Conservation (phyloP, 2,888 invertebrate species). For the Pardosa pseudoannulata region DNA sequence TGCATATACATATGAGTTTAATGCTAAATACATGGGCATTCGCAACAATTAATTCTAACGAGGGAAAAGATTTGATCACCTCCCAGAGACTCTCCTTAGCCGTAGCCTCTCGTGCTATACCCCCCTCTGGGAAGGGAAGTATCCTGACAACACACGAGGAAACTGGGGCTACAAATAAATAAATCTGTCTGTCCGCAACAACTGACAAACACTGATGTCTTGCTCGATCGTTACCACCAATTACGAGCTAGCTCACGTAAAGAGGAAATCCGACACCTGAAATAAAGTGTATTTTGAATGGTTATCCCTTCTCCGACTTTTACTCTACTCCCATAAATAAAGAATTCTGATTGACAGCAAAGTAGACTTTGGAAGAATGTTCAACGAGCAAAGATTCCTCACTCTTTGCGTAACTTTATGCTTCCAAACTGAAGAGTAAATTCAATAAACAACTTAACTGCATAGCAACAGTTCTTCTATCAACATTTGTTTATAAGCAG, state of each 20-base stretch:
- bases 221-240: conserved; percentile 58
- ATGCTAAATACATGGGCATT: neutral
- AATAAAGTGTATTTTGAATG: conserved; percentile 66
- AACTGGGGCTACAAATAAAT: conserved; percentile 35
- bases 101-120: conserved; percentile 13
- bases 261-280: conserved; percentile 28
- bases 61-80: conserved; percentile 23
- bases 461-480: no score
- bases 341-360: conserved; percentile 28
- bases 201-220: conserved; percentile 42
- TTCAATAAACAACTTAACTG: no score
- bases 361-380: neutral
- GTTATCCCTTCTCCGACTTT: conserved; percentile 42
- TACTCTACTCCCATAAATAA: conserved; percentile 56
- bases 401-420: no score
- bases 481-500: no score
- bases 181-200: conserved; percentile 31
- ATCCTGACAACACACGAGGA: conserved; percentile 21
- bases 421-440: no score
- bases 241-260: conserved; percentile 68
- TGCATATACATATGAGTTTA: neutral
- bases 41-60: conserved; percentile 14
- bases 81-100: conserved; percentile 15
- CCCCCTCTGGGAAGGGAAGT: conserved; percentile 13
- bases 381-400: no score